Base-by-base conservation (phyloP, 2,888 invertebrate genomes). In the Conchocele bisecta region DNA sequence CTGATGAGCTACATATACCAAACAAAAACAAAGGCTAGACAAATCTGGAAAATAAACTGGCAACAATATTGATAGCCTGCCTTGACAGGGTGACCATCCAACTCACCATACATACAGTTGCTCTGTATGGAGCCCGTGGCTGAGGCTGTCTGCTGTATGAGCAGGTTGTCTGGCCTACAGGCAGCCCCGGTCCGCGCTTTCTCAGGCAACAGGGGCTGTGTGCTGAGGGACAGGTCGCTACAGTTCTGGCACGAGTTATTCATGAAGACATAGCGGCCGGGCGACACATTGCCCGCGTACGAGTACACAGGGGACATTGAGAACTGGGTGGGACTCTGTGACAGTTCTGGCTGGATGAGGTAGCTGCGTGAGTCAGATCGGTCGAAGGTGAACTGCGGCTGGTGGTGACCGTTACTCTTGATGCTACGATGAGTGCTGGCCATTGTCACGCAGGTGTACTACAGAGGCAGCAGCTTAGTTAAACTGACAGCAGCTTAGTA, bases 311-410 rank as follows among this genome's bases (percentile, higher is more conserved):
- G 57, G 4, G 70, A 71, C 13, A 71, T 6, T 6, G 64, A 31
- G 39, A 71, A 64, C 20, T 71, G 71, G 5, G 67, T 41, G 0
- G 75, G 60, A 33, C 71, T 71, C 22, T 51, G 58, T 28, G 69
- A 66, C 48, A 66, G 33, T 65, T 68, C 75, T 15, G 75, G 71
- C 13, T 68, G 60, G 17, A 75, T n/a, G 24, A 75, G 42, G 44
- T 71, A 75, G 50, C 67, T 71, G 28, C 53, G 48, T 11, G 75
- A 75, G 28, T 66, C 58, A 17, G 42, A 56, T 22, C 73, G 53
- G 20, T 66, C 41, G 15, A 48, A 17, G 13, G 33, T 39, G 31
- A 66, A 28, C 29, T 61, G 66, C 7, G 39, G 29, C 22, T n/a
- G n/a, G n/a, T n/a, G n/a, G n/a, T n/a, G n/a, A n/a, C n/a, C n/a